Percentiles rank a stretch among this genome's conserved stretches.
Conservation (phyloP, 2,797 vertebrate genomes). For the Thunnus albacares region DNA sequence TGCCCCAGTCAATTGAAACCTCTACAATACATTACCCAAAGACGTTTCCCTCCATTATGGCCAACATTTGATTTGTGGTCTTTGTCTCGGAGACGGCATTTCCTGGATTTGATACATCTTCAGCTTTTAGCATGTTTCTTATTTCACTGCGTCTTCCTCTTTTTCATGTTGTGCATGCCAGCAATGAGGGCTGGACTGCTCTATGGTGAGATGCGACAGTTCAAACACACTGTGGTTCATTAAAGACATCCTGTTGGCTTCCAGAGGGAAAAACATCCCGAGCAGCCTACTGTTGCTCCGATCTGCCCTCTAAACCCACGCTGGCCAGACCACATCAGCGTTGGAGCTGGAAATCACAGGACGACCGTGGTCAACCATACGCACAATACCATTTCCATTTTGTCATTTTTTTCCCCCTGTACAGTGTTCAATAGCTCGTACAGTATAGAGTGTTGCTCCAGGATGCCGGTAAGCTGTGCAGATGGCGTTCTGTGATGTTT, state of each 20-base stretch:
- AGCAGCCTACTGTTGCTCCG: slow-evolving; percentile 69
- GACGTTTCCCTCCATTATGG: slow-evolving; percentile 41
- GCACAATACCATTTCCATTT: slow-evolving; percentile 77
- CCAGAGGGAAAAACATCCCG: slow-evolving; percentile 59
- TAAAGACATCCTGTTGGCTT: slow-evolving; percentile 82
- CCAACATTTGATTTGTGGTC: slow-evolving; percentile 75
- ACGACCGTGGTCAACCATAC: slow-evolving; percentile 65
- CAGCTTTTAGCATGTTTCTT: slow-evolving; percentile 46
- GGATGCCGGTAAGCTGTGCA: slow-evolving; percentile 50
- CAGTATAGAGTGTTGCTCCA: slow-evolving; percentile 39
- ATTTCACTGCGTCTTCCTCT: slow-evolving; percentile 58
- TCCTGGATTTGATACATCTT: slow-evolving; percentile 68
- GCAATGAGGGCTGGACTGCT: slow-evolving; percentile 48
- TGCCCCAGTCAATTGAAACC: slow-evolving; percentile 46
- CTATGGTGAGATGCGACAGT: slow-evolving; percentile 72
- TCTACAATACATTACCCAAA: slow-evolving; percentile 45
- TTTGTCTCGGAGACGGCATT: slow-evolving; percentile 50
- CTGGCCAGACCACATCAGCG: slow-evolving; percentile 78
- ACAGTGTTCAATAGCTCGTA: slow-evolving; percentile 50
- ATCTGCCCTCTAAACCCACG: slow-evolving; percentile 78
- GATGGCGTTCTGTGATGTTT: slow-evolving; percentile 73
- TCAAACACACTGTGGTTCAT: slow-evolving; percentile 82
- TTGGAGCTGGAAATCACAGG: slow-evolving; percentile 75
- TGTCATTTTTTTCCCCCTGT: slow-evolving; percentile 62
- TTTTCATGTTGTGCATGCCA: slow-evolving; percentile 48